These are phyloP conservation scores for Idaea aversata DNA, from an alignment of 2,888 invertebrate species.

Conservation along the genomic window DNA sequence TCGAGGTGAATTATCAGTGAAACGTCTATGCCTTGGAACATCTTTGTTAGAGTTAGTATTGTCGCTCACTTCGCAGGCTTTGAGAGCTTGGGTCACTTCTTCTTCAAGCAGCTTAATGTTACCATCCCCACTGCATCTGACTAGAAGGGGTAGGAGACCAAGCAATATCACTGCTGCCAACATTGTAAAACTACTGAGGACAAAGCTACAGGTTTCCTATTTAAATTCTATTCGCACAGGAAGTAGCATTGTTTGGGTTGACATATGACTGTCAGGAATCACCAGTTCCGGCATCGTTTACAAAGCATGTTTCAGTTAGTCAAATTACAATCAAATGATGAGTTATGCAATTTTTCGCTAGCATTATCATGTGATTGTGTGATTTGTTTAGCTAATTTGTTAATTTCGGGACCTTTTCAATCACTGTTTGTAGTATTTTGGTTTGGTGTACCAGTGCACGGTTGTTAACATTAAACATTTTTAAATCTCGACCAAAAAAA, in stretches of 20 bases:
- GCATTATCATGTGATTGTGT: background rate
- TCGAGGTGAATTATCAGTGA: slow-evolving; percentile 35
- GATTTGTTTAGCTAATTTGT: background rate
- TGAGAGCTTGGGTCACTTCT: slow-evolving; percentile 61
- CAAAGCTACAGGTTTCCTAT: slow-evolving; percentile 18
- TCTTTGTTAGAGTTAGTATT: slow-evolving; percentile 16
- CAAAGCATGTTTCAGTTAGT: background rate
- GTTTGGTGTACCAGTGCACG: background rate
- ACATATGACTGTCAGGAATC: slow-evolving; percentile 46
- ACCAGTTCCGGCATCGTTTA: slow-evolving; percentile 17
- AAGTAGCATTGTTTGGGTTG: slow-evolving; percentile 47
- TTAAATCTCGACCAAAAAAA: background rate
- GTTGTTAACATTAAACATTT: background rate
- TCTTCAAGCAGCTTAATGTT: slow-evolving; percentile 68
- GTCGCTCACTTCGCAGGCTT: slow-evolving; percentile 42
- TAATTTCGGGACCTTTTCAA: background rate
- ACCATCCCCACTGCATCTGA: slow-evolving; percentile 55
- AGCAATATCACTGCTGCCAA: slow-evolving; percentile 37
- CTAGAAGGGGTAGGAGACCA: slow-evolving; percentile 44
- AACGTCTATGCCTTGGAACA: slow-evolving; percentile 23
- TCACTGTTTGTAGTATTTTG: background rate
- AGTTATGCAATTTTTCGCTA: background rate
- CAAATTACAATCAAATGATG: background rate
- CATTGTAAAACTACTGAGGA: slow-evolving; percentile 42
- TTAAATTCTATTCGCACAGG: slow-evolving; percentile 51